Conservation (phyloP, 2,113 vertebrate species). For the Carassius auratus region DNA sequence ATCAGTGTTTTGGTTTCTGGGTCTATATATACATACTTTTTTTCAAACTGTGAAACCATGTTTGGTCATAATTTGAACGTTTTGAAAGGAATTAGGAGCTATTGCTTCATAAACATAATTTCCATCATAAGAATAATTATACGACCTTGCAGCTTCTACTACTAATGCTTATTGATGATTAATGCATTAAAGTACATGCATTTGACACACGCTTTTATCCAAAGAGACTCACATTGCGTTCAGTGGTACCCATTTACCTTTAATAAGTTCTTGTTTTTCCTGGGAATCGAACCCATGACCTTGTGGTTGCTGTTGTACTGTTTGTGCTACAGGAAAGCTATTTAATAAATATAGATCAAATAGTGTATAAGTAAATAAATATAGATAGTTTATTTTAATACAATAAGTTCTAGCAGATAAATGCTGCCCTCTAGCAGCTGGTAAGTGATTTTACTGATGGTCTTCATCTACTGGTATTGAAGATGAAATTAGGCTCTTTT, state of each 20-base stretch:
- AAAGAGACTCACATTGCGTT: neutral
- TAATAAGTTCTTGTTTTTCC: neutral
- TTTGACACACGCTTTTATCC: neutral
- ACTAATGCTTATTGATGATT: neutral
- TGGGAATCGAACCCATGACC: neutral
- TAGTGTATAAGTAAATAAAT: neutral
- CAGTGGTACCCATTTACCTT: neutral
- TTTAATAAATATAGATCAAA: neutral
- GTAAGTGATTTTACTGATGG: neutral
- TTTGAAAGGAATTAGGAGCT: neutral
- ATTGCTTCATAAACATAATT: neutral
- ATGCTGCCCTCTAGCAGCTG: conserved; percentile 55
- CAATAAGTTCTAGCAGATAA: conserved; percentile 5
- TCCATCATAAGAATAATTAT: neutral
- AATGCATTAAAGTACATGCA: neutral
- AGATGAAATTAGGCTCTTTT: neutral
- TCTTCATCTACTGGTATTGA: neutral
- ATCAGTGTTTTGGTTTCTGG: too few species aligned
- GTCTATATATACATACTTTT: too few species aligned
- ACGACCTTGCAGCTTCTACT: neutral
- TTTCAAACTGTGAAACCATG: too few species aligned
- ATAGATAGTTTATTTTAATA: neutral
- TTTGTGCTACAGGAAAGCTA: neutral
- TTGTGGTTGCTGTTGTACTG: neutral
- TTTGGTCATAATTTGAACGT: too few species aligned